Base-by-base conservation (phyloP, 2,888 invertebrate genomes). In the Eumerus sabulonum region DNA sequence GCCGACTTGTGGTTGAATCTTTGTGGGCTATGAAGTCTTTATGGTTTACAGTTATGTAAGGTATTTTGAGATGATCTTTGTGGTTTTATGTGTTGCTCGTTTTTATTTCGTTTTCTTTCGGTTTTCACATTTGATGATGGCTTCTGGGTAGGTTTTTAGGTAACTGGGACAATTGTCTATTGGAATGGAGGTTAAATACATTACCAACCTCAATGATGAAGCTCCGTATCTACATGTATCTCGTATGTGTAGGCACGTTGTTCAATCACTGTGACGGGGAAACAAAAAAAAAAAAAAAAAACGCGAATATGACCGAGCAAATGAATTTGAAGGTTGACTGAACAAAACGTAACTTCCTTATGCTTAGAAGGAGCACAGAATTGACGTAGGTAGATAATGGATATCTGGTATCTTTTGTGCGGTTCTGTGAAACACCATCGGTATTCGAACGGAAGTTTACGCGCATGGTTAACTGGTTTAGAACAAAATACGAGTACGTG, bases 51-150 rank as follows among this genome's bases (percentile, higher is more conserved):
- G 77, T 73, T 72, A 59, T 68, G 60, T 36, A 77, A 77, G 50
- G 63, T 17, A 59, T 63, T 53, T 67, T 53, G 54, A 54, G 67
- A 77, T 77, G 67, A 77, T 72, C 72, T 72, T 72, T 67, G 72
- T 77, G 72, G 59, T 70, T 76, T 62, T 44, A n/a, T n/a, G n/a
- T n/a, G n/a, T 5, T 11, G 13, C 12, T 17, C 45, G 12, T 13
- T 17, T 60, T 16, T 1, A n/a, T 18, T 63, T 63, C 51, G 42
- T 13, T 48, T 48, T 36, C 11, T n/a, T 60, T 48, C 50, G 45
- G n/a, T 51, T 45, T n/a, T 40, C n/a, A 66, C 48, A 38, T 51
- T 63, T 57, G 51, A 68, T 64, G 63, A 59, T 66, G 54, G 50
- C 76, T 53, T 51, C 9, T 53, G 56, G 62, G 18, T 18, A 57